Base-by-base conservation (phyloP, 2,888 invertebrate genomes). In the Lasius platythorax region DNA sequence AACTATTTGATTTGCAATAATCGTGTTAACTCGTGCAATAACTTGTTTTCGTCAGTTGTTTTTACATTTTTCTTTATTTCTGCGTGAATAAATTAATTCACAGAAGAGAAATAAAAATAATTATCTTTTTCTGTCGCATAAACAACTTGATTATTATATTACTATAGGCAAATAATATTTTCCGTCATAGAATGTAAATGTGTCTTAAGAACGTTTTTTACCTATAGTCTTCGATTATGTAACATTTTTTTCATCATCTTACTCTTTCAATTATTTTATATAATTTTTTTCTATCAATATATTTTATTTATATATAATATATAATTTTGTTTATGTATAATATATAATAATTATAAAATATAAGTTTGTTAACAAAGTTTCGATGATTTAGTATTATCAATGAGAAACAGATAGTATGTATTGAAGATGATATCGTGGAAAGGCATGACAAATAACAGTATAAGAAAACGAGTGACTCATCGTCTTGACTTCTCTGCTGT, bases 381-480 rank as follows among this genome's bases (percentile, higher is more conserved):
- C 5, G 53, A 15, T 12, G 2, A 40, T 53, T 28, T 23, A 43
- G 8, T 50, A 9, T 23, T 43, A 50, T 50, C 18, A 68, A 50
- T 5, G 9, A 43, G 6, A 46, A 43, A 15, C 3, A 56, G 6
- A 6, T 56, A 40, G 12, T 64, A 58, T n/a, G 4, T 9, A n/a
- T 30, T 3, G 11, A 15, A 46, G 46, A 75, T 67, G n/a, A 78
- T 15, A 23, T 70, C 28, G 5, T 43, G 6, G 30, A 78, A 53
- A 56, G 3, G 11, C 30, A 33, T 28, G 40, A 40, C 28, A 12
- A 40, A 50, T 33, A 23, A 30, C 11, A 23, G 58, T 28, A 18
- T 33, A 53, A 43, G 33, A 40, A 30, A 3, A 15, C 2, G 23
- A 53, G 37, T 86, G 83, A 83, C 46, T 87, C 89, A 88, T 56